Conservation (phyloP, 2,888 invertebrate genomes). For the Hirudinaria manillensis region DNA sequence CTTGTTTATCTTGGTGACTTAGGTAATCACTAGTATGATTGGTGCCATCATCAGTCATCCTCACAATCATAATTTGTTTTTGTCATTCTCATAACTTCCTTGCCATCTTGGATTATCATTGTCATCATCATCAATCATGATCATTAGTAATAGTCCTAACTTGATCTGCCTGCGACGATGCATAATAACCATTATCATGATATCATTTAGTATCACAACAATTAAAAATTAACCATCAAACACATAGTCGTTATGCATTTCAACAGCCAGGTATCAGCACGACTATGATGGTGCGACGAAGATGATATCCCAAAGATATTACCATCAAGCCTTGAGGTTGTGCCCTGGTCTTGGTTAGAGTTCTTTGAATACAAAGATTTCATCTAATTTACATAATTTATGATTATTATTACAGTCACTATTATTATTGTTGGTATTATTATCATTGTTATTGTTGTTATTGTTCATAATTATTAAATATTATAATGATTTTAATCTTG, state of each 20-base stretch:
- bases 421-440: slow-evolving; percentile 3
- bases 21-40: slow-evolving; percentile 43
- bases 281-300: slow-evolving; percentile 66
- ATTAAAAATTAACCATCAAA: too few relatives aligned
- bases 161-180: too few relatives aligned
- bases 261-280: slow-evolving; percentile 70
- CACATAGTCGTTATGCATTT: too few relatives aligned
- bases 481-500: too few relatives aligned
- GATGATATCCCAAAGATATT: slow-evolving; percentile 72
- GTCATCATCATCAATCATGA: not conserved
- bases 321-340: slow-evolving; percentile 58
- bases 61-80: too few relatives aligned
- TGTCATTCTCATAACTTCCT: too few relatives aligned
- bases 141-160: not conserved
- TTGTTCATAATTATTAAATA: too few relatives aligned
- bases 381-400: too few relatives aligned
- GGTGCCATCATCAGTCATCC: too few relatives aligned
- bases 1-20: slow-evolving; percentile 84
- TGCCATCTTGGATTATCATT: too few relatives aligned
- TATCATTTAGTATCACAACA: too few relatives aligned
- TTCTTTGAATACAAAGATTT: not conserved
- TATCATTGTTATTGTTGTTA: not conserved
- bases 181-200: too few relatives aligned
- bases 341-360: slow-evolving; percentile 52
- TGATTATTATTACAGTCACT: not conserved